phyloP scores from a whole-genome alignment of 2,888 invertebrate genomes.

The Parochlus steinenii region DNA sequence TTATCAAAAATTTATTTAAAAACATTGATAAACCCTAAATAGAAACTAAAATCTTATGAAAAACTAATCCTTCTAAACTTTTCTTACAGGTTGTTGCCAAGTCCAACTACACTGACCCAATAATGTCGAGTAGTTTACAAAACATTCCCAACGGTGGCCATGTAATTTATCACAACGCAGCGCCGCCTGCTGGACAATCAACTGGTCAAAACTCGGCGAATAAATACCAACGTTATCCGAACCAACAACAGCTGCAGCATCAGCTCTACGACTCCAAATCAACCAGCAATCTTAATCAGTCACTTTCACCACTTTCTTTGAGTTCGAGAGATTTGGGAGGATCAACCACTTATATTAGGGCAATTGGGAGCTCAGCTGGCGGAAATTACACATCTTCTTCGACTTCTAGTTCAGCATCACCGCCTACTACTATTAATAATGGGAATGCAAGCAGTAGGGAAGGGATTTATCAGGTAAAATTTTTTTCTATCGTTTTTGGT shows the following conservation, averaged over 20 bases:
- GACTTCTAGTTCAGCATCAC: conserved; percentile 10
- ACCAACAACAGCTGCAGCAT: conserved; percentile 5
- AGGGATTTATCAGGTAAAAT: too few relatives aligned
- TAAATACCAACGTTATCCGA: conserved; percentile 6
- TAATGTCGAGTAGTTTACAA: conserved; percentile 30
- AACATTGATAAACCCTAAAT: too few relatives aligned
- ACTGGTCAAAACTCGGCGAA: background rate
- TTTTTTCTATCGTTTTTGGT: too few relatives aligned
- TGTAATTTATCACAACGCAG: conserved; percentile 19
- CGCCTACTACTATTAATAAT: conserved; percentile 9
- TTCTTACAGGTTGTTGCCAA: conserved; percentile 21
- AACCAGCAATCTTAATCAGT: conserved; percentile 18
- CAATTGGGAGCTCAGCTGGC: too few relatives aligned
- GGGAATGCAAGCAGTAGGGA: too few relatives aligned
- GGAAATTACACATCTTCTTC: background rate
- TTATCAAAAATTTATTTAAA: too few relatives aligned
- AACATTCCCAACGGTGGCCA: conserved; percentile 31
- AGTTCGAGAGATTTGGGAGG: conserved; percentile 14
- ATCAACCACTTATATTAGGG: too few relatives aligned
- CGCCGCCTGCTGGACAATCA: conserved; percentile 16
- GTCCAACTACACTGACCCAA: conserved; percentile 28
- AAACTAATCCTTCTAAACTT: background rate
- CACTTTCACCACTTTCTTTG: conserved; percentile 14
- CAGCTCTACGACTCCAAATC: conserved; percentile 15
- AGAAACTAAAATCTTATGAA: background rate